Evolutionary conservation across 1,140 invertebrate species (phyloP), one percentile per base, ranked within the genome.

Genomic region (Drosophila obscura): DNA sequence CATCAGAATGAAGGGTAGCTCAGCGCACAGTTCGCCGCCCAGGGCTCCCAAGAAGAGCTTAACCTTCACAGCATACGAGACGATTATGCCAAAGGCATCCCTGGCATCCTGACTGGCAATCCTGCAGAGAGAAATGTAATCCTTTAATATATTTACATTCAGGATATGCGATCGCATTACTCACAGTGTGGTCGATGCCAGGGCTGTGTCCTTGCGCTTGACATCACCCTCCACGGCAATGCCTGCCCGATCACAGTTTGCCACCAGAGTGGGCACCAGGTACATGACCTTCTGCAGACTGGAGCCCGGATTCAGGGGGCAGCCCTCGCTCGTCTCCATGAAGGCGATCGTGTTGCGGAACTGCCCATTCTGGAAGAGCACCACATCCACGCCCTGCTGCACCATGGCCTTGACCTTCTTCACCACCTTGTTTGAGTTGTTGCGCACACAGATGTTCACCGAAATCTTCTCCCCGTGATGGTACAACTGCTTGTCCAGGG

Each of bases 381-480:
- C 97, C 62, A 99, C 98, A 92, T 99, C 98, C 31, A 99, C 98
- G 63, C 97, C 96, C 92, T 99, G 98, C 81, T 98, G 96, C 15
- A 99, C 95, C 93, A 96, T 94, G 6, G 95, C 95, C 92, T 96
- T 99, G 45, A 99, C 96, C 93, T 99, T 99, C 93, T 99, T 99
- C n/a, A 99, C 98, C 28, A 97, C 95, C 93, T 99, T 99, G 92
- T 99, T 99, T 83, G 98, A 99, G 92, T 99, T 98, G 92, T 99
- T 99, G 68, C 97, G 95, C 44, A 99, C 95, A 91, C 96, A 96
- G 31, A 99, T 95, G 92, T 99, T 99, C 0, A 99, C 95, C 15
- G 96, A 95, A 74, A 99, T 96, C 73, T 95, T 95, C 92, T 99
- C 98, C 0, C 97, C 98, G 92, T 99, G 97, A 92, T 99, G 96